Percentiles rank a stretch among this genome's conserved stretches.
These are phyloP conservation scores for Chrysodeixis includens DNA, from an alignment of 2,888 invertebrate species.

Conservation along the genomic window DNA sequence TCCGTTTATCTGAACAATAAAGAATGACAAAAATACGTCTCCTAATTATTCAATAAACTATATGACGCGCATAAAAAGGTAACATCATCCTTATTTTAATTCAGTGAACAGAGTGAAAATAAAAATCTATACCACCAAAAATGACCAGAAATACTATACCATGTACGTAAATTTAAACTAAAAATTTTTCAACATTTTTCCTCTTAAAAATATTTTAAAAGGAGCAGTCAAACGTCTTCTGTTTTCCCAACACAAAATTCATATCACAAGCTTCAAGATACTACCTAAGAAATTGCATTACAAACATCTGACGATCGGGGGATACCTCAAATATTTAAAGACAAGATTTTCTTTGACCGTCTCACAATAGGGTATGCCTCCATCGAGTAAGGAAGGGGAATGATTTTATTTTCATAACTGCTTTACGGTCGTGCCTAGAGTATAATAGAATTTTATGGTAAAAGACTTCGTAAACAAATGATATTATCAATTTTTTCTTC, in stretches of 20 bases:
- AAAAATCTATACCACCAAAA: too few species aligned
- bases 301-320: slow-evolving; percentile 64
- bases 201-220: too few species aligned
- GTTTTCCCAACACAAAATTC: background rate
- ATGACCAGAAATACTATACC: too few species aligned
- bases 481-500: background rate
- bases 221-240: background rate
- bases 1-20: too few species aligned
- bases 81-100: too few species aligned
- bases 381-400: slow-evolving; percentile 56
- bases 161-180: too few species aligned
- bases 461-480: slow-evolving; percentile 14
- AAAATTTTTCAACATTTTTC: too few species aligned
- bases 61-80: too few species aligned
- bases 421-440: slow-evolving; percentile 51
- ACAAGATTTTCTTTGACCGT: slow-evolving; percentile 64
- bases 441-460: slow-evolving; percentile 13
- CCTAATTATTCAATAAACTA: too few species aligned
- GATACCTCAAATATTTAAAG: slow-evolving; percentile 76
- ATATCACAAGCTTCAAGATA: background rate
- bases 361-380: slow-evolving; percentile 56
- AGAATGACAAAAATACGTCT: too few species aligned
- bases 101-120: too few species aligned
- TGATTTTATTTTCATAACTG: slow-evolving; percentile 69
- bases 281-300: slow-evolving; percentile 47